Conservation (phyloP, 2,113 vertebrate genomes). For the Phainopepla nitens region DNA sequence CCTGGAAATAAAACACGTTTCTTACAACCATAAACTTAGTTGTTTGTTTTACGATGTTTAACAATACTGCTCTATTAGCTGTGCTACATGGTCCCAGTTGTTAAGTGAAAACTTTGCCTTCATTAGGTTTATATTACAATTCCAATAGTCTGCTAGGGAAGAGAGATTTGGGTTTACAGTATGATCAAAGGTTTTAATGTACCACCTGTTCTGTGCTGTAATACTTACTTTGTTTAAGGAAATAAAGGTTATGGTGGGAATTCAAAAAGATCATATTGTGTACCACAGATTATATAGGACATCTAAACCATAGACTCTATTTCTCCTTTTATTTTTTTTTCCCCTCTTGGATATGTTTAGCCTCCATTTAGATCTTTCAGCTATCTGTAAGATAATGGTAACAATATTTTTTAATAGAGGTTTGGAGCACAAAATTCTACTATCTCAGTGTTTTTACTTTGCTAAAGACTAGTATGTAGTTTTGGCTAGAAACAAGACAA, state of each 20-base stretch:
- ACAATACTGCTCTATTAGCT: slow-evolving; percentile 2
- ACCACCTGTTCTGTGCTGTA: slow-evolving; percentile 33
- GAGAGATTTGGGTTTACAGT: slow-evolving; percentile 35
- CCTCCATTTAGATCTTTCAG: not conserved
- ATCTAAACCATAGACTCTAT: not conserved
- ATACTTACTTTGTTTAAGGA: slow-evolving; percentile 22
- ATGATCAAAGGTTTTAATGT: slow-evolving; percentile 26
- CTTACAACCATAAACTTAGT: not conserved
- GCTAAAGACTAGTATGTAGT: not conserved
- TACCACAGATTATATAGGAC: not conserved
- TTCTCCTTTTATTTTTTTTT: not conserved
- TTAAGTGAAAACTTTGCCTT: slow-evolving; percentile 51
- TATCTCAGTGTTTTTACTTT: not conserved
- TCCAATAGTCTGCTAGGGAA: slow-evolving; percentile 32
- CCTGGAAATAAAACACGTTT: not conserved
- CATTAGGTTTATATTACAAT: slow-evolving; percentile 46
- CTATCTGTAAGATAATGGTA: not conserved
- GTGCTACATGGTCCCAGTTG: not conserved
- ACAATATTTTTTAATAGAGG: not conserved
- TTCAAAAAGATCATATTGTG: not conserved
- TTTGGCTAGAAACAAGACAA: not conserved
- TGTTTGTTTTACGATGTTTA: slow-evolving; percentile 5
- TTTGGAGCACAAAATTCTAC: not conserved
- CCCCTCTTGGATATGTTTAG: not conserved
- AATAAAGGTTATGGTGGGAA: slow-evolving; percentile 8